phyloP scores from a whole-genome alignment of 2,113 vertebrate genomes.

The Podarcis raffonei region DNA sequence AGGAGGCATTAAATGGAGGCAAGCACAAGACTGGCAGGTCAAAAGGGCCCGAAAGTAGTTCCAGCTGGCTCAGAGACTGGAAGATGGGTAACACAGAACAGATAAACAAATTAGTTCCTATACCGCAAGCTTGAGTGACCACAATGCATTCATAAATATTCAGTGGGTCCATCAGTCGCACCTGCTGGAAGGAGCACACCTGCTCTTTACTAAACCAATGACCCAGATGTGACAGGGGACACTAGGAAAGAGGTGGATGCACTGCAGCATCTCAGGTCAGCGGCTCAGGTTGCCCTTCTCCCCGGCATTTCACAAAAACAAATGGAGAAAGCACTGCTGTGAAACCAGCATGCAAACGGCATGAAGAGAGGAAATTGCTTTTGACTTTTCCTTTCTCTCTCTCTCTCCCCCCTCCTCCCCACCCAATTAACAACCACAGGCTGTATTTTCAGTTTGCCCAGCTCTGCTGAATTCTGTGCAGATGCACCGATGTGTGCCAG shows the following conservation, averaged over 20 bases:
- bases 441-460: not conserved
- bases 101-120: conserved; percentile 53
- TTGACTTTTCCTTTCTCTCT: not conserved
- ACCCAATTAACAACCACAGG: not conserved
- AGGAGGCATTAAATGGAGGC: conserved; percentile 18
- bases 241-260: conserved; percentile 25
- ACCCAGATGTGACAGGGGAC: conserved; percentile 16
- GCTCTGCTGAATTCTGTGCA: not conserved
- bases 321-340: conserved; percentile 16
- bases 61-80: conserved; percentile 28
- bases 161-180: conserved; percentile 18
- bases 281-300: conserved; percentile 17
- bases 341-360: not conserved
- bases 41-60: conserved; percentile 31
- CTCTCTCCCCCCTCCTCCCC: no score
- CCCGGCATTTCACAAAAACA: not conserved
- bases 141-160: conserved; percentile 46
- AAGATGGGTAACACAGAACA: conserved; percentile 5
- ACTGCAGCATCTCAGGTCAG: conserved; percentile 36
- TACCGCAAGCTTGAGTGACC: conserved; percentile 1
- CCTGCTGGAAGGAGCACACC: not conserved
- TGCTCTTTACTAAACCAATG: conserved; percentile 24
- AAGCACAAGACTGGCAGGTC: conserved; percentile 31
- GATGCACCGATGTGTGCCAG: not conserved
- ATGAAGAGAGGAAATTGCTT: conserved; percentile 28